Conservation (phyloP, 2,888 invertebrate genomes). For the Xanthostigma xanthostigma region DNA sequence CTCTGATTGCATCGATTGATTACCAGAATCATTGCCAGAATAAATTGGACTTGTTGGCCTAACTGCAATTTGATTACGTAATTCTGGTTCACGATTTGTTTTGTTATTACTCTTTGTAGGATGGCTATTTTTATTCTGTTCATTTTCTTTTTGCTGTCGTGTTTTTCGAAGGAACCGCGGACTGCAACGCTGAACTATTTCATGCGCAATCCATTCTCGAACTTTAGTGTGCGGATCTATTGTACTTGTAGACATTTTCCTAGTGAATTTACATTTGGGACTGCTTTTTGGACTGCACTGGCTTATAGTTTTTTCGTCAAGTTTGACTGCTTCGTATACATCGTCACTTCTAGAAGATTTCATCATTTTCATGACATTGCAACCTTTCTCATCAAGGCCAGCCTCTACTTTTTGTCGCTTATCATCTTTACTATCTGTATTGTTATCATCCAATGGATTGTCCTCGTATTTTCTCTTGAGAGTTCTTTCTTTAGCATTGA, state of each 20-base stretch:
- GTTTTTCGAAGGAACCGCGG: constrained; percentile 45
- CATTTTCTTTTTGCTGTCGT: constrained; percentile 24
- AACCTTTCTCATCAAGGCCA: constrained; percentile 33
- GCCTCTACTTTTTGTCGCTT: constrained; percentile 25
- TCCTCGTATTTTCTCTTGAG: constrained; percentile 32
- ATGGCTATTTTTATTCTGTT: constrained; percentile 20
- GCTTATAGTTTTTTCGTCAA: constrained; percentile 31
- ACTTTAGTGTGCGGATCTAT: constrained; percentile 78
- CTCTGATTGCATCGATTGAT: constrained; percentile 4
- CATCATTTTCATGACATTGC: constrained; percentile 42
- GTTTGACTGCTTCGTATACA: constrained; percentile 35
- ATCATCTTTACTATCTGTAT: constrained; percentile 9
- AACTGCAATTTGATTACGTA: constrained; percentile 21
- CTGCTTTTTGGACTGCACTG: constrained; percentile 29
- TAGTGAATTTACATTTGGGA: constrained; percentile 46
- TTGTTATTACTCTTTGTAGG: not conserved
- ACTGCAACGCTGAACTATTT: constrained; percentile 57
- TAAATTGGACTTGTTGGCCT: constrained; percentile 24
- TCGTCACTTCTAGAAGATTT: constrained; percentile 32
- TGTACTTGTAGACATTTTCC: constrained; percentile 64
- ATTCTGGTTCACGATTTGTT: not conserved
- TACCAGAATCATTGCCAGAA: constrained; percentile 1
- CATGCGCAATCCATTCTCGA: constrained; percentile 71
- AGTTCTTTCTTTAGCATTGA: constrained; percentile 34
- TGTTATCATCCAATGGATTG: constrained; percentile 30